Evolutionary conservation across 2,888 invertebrate genomes (phyloP).

Genomic region (Zeuzera pyrina): DNA sequence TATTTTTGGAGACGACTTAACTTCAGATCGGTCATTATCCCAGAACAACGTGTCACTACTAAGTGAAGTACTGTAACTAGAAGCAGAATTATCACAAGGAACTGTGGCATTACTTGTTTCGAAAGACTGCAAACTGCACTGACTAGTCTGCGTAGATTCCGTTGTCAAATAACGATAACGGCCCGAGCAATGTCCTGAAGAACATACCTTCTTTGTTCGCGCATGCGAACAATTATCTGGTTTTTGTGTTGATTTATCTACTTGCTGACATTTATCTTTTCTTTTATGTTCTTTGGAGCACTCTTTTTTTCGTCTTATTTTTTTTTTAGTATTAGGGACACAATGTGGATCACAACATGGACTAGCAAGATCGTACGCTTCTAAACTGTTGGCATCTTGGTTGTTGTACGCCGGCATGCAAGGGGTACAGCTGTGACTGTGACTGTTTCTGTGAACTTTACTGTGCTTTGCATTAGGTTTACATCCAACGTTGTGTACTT

Average conservation of each 20-base stretch:
- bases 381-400: conserved; percentile 84
- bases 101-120: conserved; percentile 82
- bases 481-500: conserved; percentile 25
- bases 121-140: conserved; percentile 87
- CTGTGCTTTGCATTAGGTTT: conserved; percentile 45
- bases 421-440: conserved; percentile 79
- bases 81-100: conserved; percentile 80
- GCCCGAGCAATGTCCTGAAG: conserved; percentile 47
- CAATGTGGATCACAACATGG: conserved; percentile 91
- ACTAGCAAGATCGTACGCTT: conserved; percentile 89
- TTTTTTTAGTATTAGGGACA: conserved; percentile 77
- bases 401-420: conserved; percentile 77
- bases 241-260: conserved; percentile 60
- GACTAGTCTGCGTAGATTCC: conserved; percentile 80
- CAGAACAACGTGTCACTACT: conserved; percentile 91
- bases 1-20: conserved; percentile 59
- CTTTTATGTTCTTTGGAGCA: conserved; percentile 76
- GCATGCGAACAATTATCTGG: conserved; percentile 59
- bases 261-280: conserved; percentile 73
- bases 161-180: conserved; percentile 77
- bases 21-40: conserved; percentile 74
- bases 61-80: conserved; percentile 87
- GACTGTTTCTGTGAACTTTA: conserved; percentile 45
- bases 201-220: conserved; percentile 55
- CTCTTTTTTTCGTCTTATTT: conserved; percentile 69